phyloP scores from a whole-genome alignment of 2,797 vertebrate species.

The Myripristis jacobus region DNA sequence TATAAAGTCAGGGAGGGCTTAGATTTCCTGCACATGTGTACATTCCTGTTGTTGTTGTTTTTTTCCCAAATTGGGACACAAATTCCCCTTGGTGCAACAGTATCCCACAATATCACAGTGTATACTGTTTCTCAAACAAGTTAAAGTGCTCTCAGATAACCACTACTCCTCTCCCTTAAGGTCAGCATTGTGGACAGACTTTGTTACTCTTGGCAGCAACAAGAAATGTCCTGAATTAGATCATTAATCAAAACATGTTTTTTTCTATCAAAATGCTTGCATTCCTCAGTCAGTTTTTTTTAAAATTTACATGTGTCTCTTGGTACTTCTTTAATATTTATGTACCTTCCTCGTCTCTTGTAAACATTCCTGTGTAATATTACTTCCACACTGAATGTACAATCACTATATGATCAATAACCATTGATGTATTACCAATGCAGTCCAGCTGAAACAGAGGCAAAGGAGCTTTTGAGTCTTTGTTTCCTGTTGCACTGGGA shows the following conservation, averaged over 20 bases:
- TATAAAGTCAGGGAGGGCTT: constrained; percentile 11
- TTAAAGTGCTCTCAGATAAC: constrained; percentile 64
- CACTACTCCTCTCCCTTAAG: constrained; percentile 45
- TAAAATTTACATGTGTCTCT: too few relatives aligned
- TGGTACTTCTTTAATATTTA: too few relatives aligned
- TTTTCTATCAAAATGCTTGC: neutral
- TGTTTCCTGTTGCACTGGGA: neutral
- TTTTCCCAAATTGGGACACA: constrained; percentile 66
- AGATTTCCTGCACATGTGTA: constrained; percentile 13
- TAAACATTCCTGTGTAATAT: too few relatives aligned
- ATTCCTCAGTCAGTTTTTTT: too few relatives aligned
- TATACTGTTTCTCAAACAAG: constrained; percentile 69
- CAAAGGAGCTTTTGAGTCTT: neutral
- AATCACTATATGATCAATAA: neutral
- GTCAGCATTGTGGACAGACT: constrained; percentile 46
- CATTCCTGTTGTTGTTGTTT: constrained; percentile 37
- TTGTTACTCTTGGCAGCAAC: constrained; percentile 19
- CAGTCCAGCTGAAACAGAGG: neutral
- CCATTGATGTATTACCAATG: neutral
- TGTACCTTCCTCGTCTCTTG: too few relatives aligned
- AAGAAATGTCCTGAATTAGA: constrained; percentile 8
- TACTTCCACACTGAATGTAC: too few relatives aligned
- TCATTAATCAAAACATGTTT: neutral
- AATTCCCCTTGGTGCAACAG: constrained; percentile 53
- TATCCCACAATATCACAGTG: constrained; percentile 55